Evolutionary conservation across 2,113 vertebrate species (phyloP).

Genomic region (Cyanoderma ruficeps): DNA sequence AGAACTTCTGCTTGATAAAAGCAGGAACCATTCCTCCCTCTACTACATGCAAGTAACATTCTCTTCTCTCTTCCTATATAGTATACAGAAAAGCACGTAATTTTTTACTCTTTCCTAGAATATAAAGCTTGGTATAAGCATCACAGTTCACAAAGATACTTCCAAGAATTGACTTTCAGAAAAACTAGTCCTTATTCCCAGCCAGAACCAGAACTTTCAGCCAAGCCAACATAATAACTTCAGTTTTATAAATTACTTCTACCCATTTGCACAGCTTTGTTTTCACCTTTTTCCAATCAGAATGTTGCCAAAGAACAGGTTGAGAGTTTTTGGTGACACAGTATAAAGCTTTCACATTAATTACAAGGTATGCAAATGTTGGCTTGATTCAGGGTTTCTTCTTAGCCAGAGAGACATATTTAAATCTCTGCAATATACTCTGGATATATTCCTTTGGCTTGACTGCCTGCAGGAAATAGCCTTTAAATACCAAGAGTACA

Average conservation of each 20-base stretch:
- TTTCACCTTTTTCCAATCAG: neutral
- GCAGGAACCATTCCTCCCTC: neutral
- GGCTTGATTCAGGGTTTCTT: neutral
- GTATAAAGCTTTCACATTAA: neutral
- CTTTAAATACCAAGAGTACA: slow-evolving; percentile 24
- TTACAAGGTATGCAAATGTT: neutral
- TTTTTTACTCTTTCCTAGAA: neutral
- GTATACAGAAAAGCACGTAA: neutral
- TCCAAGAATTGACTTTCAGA: neutral
- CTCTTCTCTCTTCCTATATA: neutral
- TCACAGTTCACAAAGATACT: neutral
- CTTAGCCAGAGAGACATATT: neutral
- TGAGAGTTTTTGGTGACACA: neutral
- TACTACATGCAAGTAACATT: neutral
- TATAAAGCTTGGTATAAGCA: neutral
- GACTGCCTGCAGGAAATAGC: slow-evolving; percentile 23
- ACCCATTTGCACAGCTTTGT: neutral
- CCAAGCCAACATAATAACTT: neutral
- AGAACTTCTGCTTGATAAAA: neutral
- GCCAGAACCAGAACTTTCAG: neutral
- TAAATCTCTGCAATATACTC: neutral
- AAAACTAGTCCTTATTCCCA: neutral
- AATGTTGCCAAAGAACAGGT: neutral
- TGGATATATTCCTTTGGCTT: slow-evolving; percentile 19
- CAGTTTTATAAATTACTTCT: neutral